Percentiles rank a stretch among this genome's conserved stretches.
These are phyloP conservation scores for Acanthisitta chloris DNA, from an alignment of 2,113 vertebrate species.

Conservation along the genomic window DNA sequence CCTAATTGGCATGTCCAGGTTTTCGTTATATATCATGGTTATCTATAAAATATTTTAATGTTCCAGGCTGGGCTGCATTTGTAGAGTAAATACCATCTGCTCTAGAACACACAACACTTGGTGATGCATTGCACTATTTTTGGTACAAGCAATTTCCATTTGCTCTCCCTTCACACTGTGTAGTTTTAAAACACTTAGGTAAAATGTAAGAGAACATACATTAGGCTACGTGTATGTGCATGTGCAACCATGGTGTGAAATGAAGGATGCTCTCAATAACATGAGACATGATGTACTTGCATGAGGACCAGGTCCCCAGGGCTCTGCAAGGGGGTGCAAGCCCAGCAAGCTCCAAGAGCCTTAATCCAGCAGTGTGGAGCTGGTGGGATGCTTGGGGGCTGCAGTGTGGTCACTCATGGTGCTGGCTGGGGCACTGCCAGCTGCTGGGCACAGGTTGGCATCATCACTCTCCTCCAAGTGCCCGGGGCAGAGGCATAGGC, in stretches of 20 bases:
- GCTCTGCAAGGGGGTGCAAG: neutral
- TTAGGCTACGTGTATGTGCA: neutral
- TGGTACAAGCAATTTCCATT: neutral
- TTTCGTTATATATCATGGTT: neutral
- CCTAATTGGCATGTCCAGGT: neutral
- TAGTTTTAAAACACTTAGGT: neutral
- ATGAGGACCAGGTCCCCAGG: neutral
- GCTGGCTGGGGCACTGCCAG: neutral
- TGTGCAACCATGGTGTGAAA: neutral
- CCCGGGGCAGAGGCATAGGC: neutral
- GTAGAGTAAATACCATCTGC: neutral
- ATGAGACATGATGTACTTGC: neutral
- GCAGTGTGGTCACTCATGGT: neutral
- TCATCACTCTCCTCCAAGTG: neutral
- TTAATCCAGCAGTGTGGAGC: rapidly evolving
- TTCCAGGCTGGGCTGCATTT: neutral
- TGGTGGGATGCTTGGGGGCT: rapidly evolving
- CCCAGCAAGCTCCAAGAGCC: neutral
- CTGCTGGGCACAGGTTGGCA: neutral
- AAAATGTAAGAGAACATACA: neutral
- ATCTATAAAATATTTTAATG: neutral
- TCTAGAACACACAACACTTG: neutral
- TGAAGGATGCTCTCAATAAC: neutral
- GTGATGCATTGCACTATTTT: neutral
- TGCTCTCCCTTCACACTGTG: neutral